Evolutionary conservation across 2,888 invertebrate species (phyloP), one percentile per base, ranked within the genome.

Genomic region (Acronicta leporina): DNA sequence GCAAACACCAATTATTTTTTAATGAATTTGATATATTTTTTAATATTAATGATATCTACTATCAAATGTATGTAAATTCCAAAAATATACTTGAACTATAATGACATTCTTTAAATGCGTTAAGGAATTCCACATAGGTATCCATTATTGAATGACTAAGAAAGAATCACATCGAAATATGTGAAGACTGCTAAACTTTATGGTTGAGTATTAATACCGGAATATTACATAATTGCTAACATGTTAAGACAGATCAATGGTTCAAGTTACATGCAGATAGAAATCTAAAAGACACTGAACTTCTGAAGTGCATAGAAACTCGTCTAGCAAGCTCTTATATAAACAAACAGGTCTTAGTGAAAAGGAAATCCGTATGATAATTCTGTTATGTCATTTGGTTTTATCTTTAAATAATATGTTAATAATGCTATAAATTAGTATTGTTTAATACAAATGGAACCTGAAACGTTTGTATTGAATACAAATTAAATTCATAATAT

Each of bases 251-350:
- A 42, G 49, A 61, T 70, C 43, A 53, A 70, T 56, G 25, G 35
- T 61, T 56, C 30, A 46, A 50, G 49, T 50, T 70, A 63, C 68
- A 67, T 30, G 51, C 54, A 59, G 55, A 73, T 70, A 69, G 51
- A 73, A 60, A 66, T 73, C 70, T 64, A 55, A 48, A 63, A 69
- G 70, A 67, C 63, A 63, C 54, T 73, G 57, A 75, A 66, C 73
- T 75, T 63, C 56, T 51, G 27, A 44, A 58, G 69, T 59, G 45
- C 51, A 44, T 61, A 62, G 44, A 51, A 75, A 73, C 74, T 64
- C 59, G 76, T 75, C 14, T 62, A 69, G 27, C 62, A 44, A 51
- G 73, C n/a, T 73, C 55, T 75, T 75, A 75, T 53, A 58, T 70
- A 66, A 63, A 72, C 43, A 52, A 66, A 70, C 69, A n/a, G 57